A percentile compares a stretch with the other conserved stretches of the same genome.
Conservation (phyloP, 2,797 vertebrate genomes). For the Phalloptychus januarius region DNA sequence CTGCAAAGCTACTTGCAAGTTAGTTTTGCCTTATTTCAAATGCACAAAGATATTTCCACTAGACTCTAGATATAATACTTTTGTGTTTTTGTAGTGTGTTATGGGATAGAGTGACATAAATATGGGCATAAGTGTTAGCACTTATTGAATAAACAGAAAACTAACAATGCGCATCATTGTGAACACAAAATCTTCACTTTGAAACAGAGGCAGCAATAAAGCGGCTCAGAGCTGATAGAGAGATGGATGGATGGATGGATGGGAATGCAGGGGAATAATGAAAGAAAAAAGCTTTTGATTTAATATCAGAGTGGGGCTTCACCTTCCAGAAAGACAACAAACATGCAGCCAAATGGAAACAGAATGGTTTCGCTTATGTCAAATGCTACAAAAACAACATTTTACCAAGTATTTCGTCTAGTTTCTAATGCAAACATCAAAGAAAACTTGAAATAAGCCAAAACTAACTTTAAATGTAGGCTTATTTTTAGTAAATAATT, state of each 20-base stretch:
- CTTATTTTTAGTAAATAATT: too few species aligned
- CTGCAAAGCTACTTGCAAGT: too few species aligned
- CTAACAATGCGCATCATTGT: not conserved
- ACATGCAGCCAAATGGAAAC: not conserved
- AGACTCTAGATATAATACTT: too few species aligned
- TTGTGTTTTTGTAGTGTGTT: too few species aligned
- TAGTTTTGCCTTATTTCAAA: too few species aligned
- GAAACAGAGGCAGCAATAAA: not conserved
- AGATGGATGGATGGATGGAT: not conserved
- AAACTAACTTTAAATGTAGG: too few species aligned
- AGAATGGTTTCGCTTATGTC: not conserved
- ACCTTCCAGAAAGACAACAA: not conserved
- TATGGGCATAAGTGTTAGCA: not conserved
- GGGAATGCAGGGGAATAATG: not conserved
- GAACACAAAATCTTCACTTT: not conserved
- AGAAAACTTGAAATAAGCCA: too few species aligned
- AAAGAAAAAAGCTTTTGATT: not conserved
- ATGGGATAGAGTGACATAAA: not conserved
- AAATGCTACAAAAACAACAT: not conserved
- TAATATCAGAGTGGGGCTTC: not conserved
- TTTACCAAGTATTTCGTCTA: too few species aligned
- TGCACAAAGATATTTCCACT: too few species aligned
- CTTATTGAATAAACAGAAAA: not conserved
- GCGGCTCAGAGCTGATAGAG: not conserved
- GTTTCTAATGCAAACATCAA: too few species aligned